phyloP scores from a whole-genome alignment of 2,888 invertebrate genomes.

The Cordilura impudica region DNA sequence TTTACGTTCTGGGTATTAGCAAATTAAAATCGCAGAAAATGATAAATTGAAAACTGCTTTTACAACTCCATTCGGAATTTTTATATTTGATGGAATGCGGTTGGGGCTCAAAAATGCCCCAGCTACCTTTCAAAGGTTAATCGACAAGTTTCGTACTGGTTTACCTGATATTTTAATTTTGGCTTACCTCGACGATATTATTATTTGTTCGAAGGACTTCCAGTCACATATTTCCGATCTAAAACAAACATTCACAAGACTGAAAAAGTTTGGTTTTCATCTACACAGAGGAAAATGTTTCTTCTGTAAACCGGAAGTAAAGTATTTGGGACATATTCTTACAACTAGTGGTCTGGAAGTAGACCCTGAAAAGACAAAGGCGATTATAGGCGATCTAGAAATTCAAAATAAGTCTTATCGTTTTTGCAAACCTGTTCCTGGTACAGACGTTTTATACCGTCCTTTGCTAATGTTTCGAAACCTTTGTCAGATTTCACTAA shows the following conservation, averaged over 20 bases:
- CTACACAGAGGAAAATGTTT: too few species aligned
- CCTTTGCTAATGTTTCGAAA: slow-evolving; percentile 36
- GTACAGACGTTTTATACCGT: slow-evolving; percentile 40
- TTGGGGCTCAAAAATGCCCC: slow-evolving; percentile 49
- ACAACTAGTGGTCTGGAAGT: slow-evolving; percentile 65
- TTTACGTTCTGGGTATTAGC: slow-evolving; percentile 66
- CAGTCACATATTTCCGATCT: slow-evolving; percentile 67
- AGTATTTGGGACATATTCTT: slow-evolving; percentile 69
- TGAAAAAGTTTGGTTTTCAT: slow-evolving; percentile 63
- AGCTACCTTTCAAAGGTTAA: slow-evolving; percentile 61
- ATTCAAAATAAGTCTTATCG: slow-evolving; percentile 32
- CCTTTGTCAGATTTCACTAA: slow-evolving; percentile 33
- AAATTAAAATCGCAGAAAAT: slow-evolving; percentile 48
- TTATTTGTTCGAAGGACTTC: too few species aligned
- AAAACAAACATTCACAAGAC: slow-evolving; percentile 54
- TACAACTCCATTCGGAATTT: slow-evolving; percentile 51
- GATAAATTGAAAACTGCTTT: slow-evolving; percentile 53
- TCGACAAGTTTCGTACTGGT: slow-evolving; percentile 63
- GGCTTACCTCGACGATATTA: too few species aligned
- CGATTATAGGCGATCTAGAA: slow-evolving; percentile 18
- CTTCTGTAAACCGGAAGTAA: slow-evolving; percentile 61
- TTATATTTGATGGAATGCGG: slow-evolving; percentile 41
- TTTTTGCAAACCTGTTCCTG: slow-evolving; percentile 50
- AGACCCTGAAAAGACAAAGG: slow-evolving; percentile 65
- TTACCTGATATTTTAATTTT: slow-evolving; percentile 56